These are phyloP conservation scores for Gymnarchus niloticus DNA, from an alignment of 2,113 vertebrate genomes.

Conservation along the genomic window DNA sequence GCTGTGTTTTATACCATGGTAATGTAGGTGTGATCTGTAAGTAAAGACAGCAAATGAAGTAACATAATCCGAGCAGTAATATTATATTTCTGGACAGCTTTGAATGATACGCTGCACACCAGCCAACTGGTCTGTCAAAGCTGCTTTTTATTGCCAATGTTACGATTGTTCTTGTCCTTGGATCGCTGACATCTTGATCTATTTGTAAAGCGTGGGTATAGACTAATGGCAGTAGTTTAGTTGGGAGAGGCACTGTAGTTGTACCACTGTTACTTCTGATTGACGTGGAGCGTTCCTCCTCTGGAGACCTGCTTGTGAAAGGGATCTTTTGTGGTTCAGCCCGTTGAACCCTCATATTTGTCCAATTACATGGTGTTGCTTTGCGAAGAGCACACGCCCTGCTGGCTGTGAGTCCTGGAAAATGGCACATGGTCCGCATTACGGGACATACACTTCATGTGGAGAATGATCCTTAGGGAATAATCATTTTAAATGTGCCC, in stretches of 20 bases:
- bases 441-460: neutral
- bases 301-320: slow-evolving; percentile 8
- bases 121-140: neutral
- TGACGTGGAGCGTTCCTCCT: neutral
- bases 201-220: neutral
- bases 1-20: neutral
- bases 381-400: slow-evolving; percentile 22
- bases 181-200: neutral
- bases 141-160: neutral
- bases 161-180: neutral
- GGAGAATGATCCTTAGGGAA: neutral
- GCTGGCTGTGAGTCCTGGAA: slow-evolving; percentile 44
- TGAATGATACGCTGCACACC: neutral
- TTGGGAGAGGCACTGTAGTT: neutral
- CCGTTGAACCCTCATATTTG: slow-evolving; percentile 4
- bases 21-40: neutral
- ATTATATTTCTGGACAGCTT: neutral
- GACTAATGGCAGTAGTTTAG: neutral
- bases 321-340: slow-evolving; percentile 13
- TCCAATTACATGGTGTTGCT: neutral
- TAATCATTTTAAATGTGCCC: neutral
- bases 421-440: slow-evolving; percentile 29
- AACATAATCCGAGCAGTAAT: neutral
- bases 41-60: neutral
- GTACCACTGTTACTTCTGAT: neutral